Evolutionary conservation across 1,140 invertebrate genomes (phyloP), one percentile per base, ranked within the genome.

Genomic region (Brachionus angularis): DNA sequence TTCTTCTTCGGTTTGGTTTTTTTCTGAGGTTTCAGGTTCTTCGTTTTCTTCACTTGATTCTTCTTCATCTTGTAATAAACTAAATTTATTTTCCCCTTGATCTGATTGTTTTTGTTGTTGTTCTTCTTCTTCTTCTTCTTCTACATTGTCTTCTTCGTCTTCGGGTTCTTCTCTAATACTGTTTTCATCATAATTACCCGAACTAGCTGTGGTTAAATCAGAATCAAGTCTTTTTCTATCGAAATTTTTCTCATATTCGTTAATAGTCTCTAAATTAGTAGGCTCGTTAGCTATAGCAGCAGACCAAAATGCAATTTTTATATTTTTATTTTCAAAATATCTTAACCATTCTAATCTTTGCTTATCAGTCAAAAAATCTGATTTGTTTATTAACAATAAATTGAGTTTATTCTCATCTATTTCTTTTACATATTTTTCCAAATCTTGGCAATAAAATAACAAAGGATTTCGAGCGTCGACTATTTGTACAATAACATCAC

Each of bases 391-490:
- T 12, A 99, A 82, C 23, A 99, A 83, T 72, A 97, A 80, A 80
- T 89, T 92, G 16, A 85, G 79, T 80, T 98, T 93, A 70, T 85
- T 80, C 49, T 83, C 74, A 78, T 88, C 84, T 1, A 93, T 84
- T 85, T 96, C 92, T 74, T 87, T 86, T 0, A 96, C 91, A 84
- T 98, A 98, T 10, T 82, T 84, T 76, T 96, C 93, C n/a, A 99
- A 82, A 83, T 99, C 96, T 76, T 88, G 85, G 82, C 90, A 97
- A 14, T 89, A 87, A 75, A 97, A 99, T 0, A 99, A 81, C 31
- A 97, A 79, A 2, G 96, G 96, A 85, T 98, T 97, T 75, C 96
- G 85, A 1, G 91, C 93, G 85, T 99, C 96, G 0, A 98, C 88
- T 75, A 98, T 93, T 79, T 98, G 92, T 10, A 98, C 87, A 29